A percentile compares a stretch with the other conserved stretches of the same genome.
phyloP scores from a whole-genome alignment of 2,113 vertebrate genomes.

The Hyperopisus bebe region DNA sequence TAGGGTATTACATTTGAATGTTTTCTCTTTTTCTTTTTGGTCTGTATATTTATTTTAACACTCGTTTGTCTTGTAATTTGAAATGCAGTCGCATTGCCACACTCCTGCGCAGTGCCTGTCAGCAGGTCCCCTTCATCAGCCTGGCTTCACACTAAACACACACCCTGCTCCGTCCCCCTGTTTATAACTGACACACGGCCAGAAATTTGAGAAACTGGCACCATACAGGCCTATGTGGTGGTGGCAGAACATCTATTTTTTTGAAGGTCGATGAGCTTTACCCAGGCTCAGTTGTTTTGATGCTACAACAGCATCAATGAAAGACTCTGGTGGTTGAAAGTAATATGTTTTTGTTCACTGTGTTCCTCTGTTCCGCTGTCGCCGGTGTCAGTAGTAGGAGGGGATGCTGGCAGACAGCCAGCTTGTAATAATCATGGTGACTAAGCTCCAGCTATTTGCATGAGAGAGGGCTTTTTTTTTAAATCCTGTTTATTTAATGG shows the following conservation, averaged over 20 bases:
- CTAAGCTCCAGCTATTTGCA: constrained; percentile 31
- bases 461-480: constrained; percentile 19
- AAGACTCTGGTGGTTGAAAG: constrained; percentile 14
- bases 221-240: background rate
- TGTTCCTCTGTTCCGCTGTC: constrained; percentile 20
- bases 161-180: background rate
- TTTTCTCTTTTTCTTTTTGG: background rate
- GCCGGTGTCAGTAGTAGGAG: constrained; percentile 18
- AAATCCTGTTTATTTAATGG: constrained; percentile 21
- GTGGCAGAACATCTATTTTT: background rate
- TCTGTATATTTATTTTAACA: background rate
- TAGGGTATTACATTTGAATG: background rate
- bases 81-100: background rate
- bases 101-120: background rate
- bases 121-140: background rate
- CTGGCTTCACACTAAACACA: background rate
- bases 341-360: constrained; percentile 21
- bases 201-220: constrained; percentile 5
- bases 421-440: constrained; percentile 27
- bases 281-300: constrained; percentile 3
- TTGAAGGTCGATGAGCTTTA: background rate
- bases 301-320: constrained; percentile 17
- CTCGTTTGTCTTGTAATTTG: background rate
- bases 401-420: constrained; percentile 25
- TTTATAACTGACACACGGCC: background rate